Conservation (phyloP, 1,140 invertebrate genomes). For the Drosophila parvula region DNA sequence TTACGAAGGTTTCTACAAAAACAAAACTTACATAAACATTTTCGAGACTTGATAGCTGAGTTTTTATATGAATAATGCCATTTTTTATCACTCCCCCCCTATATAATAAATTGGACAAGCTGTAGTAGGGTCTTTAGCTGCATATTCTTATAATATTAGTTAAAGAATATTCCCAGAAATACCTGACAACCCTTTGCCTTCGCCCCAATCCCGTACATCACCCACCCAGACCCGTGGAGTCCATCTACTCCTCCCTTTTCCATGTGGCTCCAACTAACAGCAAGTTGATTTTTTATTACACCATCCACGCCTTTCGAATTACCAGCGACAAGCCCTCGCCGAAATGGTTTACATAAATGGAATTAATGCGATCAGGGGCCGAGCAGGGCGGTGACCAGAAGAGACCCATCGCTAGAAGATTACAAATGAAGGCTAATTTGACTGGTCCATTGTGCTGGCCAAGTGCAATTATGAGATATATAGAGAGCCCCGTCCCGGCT, state of each 20-base stretch:
- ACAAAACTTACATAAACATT: background rate
- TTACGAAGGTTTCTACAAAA: background rate
- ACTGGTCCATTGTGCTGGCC: constrained; percentile 49
- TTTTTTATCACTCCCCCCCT: background rate
- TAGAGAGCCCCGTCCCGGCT: constrained; percentile 23
- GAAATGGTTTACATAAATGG: constrained; percentile 75
- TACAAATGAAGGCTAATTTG: constrained; percentile 77
- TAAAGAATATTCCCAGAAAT: fast-evolving
- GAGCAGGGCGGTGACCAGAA: constrained; percentile 7
- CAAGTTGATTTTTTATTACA: constrained; percentile 81
- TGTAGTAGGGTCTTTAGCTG: no score
- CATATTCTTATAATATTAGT: background rate
- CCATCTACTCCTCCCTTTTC: constrained; percentile 11
- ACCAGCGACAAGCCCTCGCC: constrained; percentile 64
- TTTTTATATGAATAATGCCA: background rate
- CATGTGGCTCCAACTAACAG: background rate
- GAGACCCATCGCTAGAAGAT: constrained; percentile 37
- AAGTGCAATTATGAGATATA: constrained; percentile 76
- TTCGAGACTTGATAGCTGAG: background rate
- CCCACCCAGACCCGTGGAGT: constrained; percentile 29
- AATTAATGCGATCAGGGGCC: constrained; percentile 64
- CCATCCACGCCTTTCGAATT: constrained; percentile 75
- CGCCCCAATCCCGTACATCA: constrained; percentile 29
- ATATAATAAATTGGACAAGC: no score
- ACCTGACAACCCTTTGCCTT: constrained; percentile 18